Conservation (phyloP, 2,797 vertebrate species). For the Craterocephalus amniculus region DNA sequence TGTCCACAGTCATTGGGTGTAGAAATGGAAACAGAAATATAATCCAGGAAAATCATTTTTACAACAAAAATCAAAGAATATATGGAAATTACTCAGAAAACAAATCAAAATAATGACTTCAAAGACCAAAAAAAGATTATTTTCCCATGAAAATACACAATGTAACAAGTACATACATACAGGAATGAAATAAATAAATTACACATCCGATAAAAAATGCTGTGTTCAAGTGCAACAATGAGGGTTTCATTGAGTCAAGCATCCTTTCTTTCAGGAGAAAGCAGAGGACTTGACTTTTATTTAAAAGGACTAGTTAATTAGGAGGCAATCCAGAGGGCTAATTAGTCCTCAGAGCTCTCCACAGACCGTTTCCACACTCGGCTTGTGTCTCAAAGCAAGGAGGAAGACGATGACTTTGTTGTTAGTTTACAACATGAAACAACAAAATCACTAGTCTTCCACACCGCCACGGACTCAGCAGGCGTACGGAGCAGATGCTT, state of each 20-base stretch:
- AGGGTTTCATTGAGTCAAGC: not conserved
- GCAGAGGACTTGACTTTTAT: slow-evolving; percentile 1
- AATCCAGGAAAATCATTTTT: not conserved
- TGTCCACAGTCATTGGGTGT: no score
- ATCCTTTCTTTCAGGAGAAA: not conserved
- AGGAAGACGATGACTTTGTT: slow-evolving; percentile 94
- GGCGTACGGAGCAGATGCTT: no score
- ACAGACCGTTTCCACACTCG: not conserved
- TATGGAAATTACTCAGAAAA: no score
- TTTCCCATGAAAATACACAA: not conserved
- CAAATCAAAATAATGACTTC: not conserved
- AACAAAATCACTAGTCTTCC: slow-evolving; percentile 99
- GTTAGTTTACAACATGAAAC: slow-evolving; percentile 86
- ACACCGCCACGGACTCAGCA: slow-evolving; percentile 78
- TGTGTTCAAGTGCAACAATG: no score
- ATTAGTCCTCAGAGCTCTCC: not conserved
- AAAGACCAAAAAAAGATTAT: not conserved
- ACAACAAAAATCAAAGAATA: not conserved
- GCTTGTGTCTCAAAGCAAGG: slow-evolving; percentile 77
- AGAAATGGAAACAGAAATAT: not conserved
- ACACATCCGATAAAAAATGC: no score
- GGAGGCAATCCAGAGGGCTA: not conserved
- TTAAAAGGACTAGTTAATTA: not conserved
- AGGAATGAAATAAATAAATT: no score
- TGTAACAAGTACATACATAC: not conserved